Percentiles rank a stretch among this genome's conserved stretches.
Evolutionary conservation across 2,113 vertebrate species (phyloP).

Genomic region (Poecile atricapillus): DNA sequence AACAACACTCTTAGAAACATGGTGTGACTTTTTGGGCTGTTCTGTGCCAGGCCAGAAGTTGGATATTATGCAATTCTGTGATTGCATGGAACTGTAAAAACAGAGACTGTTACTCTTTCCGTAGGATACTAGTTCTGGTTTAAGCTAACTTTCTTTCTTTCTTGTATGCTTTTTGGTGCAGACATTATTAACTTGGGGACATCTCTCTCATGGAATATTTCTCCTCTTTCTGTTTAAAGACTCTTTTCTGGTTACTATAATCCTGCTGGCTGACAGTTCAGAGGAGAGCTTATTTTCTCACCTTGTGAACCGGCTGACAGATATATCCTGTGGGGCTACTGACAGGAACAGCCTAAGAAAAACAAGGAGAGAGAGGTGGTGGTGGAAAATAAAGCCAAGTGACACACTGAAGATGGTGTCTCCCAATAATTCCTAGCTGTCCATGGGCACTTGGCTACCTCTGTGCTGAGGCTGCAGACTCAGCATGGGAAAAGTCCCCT

Average conservation of each 20-base stretch:
- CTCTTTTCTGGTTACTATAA: neutral
- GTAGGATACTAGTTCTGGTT: neutral
- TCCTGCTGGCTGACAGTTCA: neutral
- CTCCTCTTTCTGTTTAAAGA: neutral
- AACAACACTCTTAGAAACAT: neutral
- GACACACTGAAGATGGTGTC: accelerated
- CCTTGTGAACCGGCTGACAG: neutral
- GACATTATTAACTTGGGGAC: neutral
- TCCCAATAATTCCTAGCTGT: neutral
- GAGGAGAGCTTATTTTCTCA: neutral
- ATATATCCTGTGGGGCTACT: neutral
- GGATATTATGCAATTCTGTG: neutral
- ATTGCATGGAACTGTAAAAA: neutral
- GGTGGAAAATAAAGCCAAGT: neutral
- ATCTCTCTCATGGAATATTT: neutral
- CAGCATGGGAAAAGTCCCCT: neutral
- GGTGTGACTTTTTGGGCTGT: neutral
- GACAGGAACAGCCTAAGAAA: neutral
- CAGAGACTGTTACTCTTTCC: neutral
- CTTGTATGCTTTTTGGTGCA: neutral
- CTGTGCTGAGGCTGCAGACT: neutral
- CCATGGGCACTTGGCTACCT: neutral
- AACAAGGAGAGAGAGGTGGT: neutral
- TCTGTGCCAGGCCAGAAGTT: neutral
- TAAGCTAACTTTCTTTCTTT: neutral